A percentile compares a stretch with the other conserved stretches of the same genome.
These are phyloP conservation scores for Pelobates fuscus DNA, from an alignment of 2,113 vertebrate species.

Conservation along the genomic window DNA sequence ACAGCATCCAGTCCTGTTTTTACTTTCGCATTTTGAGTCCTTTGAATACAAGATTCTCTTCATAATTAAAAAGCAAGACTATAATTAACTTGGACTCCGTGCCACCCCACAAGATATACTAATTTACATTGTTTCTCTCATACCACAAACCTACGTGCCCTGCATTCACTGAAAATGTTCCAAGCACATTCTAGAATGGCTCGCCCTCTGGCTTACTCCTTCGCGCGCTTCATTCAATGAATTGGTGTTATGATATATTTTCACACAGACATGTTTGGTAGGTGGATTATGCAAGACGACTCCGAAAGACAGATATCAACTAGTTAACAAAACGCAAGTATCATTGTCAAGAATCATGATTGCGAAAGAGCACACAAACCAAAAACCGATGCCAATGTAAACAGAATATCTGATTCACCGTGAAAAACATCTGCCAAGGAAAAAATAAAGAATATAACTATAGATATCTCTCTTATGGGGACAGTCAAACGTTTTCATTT, in stretches of 20 bases:
- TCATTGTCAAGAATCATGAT: not conserved
- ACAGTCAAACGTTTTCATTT: not conserved
- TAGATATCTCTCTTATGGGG: not conserved
- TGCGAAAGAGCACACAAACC: not conserved
- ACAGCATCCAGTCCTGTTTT: too few relatives aligned
- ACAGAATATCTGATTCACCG: not conserved
- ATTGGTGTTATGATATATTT: too few relatives aligned
- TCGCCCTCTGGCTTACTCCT: not conserved
- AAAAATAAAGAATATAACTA: not conserved
- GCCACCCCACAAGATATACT: not conserved
- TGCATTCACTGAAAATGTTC: not conserved
- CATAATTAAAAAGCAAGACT: too few relatives aligned
- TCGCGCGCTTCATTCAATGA: too few relatives aligned
- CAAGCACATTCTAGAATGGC: too few relatives aligned
- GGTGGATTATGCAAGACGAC: not conserved
- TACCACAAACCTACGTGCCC: not conserved
- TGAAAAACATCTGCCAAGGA: not conserved
- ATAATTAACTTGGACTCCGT: not conserved
- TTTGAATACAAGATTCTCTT: too few relatives aligned
- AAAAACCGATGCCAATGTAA: not conserved
- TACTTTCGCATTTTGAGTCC: too few relatives aligned
- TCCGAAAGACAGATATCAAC: not conserved
- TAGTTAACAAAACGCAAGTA: not conserved
- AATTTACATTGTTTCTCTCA: not conserved
- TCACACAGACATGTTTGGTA: not conserved